Percentiles rank a stretch among this genome's conserved stretches.
phyloP scores from a whole-genome alignment of 2,113 vertebrate genomes.

The Cottus gobio region DNA sequence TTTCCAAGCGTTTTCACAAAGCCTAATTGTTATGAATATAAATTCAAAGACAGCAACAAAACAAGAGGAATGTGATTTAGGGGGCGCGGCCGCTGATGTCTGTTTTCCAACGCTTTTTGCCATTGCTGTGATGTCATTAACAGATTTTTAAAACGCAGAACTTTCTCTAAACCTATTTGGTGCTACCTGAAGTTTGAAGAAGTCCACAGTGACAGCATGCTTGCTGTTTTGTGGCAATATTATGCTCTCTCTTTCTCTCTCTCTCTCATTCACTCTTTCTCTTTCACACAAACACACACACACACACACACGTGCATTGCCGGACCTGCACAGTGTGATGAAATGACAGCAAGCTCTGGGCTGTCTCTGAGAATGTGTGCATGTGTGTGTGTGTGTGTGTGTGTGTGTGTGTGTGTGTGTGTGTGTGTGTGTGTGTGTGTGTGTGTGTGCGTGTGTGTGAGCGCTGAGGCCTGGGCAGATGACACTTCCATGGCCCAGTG shows the following conservation, averaged over 20 bases:
- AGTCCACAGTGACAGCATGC: conserved; percentile 31
- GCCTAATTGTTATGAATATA: conserved; percentile 53
- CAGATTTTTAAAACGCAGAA: conserved; percentile 10
- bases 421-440: conserved; percentile 26
- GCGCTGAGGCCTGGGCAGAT: conserved; percentile 71
- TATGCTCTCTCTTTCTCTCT: conserved; percentile 37
- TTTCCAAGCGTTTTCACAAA: conserved; percentile 46
- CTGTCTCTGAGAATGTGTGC: conserved; percentile 66
- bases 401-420: conserved; percentile 13
- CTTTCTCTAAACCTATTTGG: conserved; percentile 16
- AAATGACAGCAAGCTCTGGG: conserved; percentile 78
- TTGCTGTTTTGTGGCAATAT: conserved; percentile 42
- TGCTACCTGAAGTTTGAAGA: conserved; percentile 45
- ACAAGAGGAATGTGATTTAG: conserved; percentile 25
- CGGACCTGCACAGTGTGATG: conserved; percentile 76
- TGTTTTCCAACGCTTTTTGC: neutral
- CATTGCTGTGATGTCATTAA: conserved; percentile 16
- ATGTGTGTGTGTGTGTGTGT: conserved; percentile 1
- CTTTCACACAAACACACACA: conserved; percentile 1
- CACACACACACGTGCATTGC: conserved; percentile 27
- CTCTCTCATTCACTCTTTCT: neutral
- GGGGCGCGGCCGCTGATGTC: neutral
- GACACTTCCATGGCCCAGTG: conserved; percentile 79
- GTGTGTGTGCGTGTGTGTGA: conserved; percentile 35
- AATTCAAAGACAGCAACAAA: conserved; percentile 51